Conservation (phyloP, 2,797 vertebrate genomes). For the Tenualosa thibaudeaui region DNA sequence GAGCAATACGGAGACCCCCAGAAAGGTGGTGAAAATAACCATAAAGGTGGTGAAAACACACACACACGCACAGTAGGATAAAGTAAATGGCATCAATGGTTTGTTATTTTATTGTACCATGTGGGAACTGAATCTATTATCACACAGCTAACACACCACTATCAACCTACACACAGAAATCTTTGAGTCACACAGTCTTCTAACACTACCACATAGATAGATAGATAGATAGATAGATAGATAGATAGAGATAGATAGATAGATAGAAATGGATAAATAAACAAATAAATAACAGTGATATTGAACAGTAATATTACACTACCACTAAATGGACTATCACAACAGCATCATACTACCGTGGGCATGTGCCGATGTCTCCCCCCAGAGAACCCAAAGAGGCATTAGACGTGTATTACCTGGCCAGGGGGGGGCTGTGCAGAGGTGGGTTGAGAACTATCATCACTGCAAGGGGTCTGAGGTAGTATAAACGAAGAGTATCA, state of each 20-base stretch:
- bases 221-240: neutral
- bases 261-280: neutral
- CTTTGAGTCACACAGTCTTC: neutral
- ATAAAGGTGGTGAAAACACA: neutral
- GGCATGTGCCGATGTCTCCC: neutral
- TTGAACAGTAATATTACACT: neutral
- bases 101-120: neutral
- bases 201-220: neutral
- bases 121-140: neutral
- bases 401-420: conserved; percentile 1
- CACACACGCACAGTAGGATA: neutral
- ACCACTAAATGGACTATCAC: neutral
- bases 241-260: neutral
- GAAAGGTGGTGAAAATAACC: neutral
- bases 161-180: neutral
- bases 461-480: conserved; percentile 17
- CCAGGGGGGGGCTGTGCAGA: neutral
- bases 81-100: neutral
- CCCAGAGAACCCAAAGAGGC: neutral
- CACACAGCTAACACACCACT: neutral
- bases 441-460: neutral
- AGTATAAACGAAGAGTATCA: neutral
- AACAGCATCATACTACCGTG: neutral
- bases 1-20: too few species aligned
- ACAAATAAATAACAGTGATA: too few species aligned